phyloP scores from a whole-genome alignment of 2,113 vertebrate species.

The Syngnathoides biaculeatus region DNA sequence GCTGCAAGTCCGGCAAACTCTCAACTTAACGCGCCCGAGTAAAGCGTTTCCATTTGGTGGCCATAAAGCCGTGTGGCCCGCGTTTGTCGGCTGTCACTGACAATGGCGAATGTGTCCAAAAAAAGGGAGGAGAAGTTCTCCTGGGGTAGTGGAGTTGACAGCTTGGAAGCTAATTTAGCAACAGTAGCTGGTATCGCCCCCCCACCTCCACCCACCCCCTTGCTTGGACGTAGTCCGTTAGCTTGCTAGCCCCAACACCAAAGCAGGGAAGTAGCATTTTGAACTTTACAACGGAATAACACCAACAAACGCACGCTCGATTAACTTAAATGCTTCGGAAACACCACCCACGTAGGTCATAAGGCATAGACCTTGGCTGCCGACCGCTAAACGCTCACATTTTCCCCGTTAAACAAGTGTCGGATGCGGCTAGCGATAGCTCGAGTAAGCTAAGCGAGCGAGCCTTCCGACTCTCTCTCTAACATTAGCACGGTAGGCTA shows the following conservation, averaged over 20 bases:
- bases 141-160: slow-evolving; percentile 45
- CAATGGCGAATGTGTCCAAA: not conserved
- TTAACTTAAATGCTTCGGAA: not conserved
- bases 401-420: slow-evolving; percentile 8
- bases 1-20: slow-evolving; percentile 12
- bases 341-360: not conserved
- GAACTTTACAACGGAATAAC: not conserved
- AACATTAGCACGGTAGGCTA: slow-evolving; percentile 28
- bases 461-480: slow-evolving; percentile 38
- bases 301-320: not conserved
- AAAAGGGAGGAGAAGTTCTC: not conserved
- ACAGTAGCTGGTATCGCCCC: not conserved
- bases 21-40: slow-evolving; percentile 2
- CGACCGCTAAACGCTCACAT: not conserved
- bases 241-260: slow-evolving; percentile 38
- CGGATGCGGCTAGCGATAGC: slow-evolving; percentile 29
- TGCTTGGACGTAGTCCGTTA: slow-evolving; percentile 30
- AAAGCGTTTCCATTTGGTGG: not conserved
- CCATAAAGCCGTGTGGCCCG: not conserved
- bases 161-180: slow-evolving; percentile 45
- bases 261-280: slow-evolving; percentile 6
- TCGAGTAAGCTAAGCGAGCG: slow-evolving; percentile 34
- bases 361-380: fast-evolving
- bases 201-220: not conserved
- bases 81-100: not conserved